These are phyloP conservation scores for Ichneumon xanthorius DNA, from an alignment of 2,888 invertebrate species.

Conservation along the genomic window DNA sequence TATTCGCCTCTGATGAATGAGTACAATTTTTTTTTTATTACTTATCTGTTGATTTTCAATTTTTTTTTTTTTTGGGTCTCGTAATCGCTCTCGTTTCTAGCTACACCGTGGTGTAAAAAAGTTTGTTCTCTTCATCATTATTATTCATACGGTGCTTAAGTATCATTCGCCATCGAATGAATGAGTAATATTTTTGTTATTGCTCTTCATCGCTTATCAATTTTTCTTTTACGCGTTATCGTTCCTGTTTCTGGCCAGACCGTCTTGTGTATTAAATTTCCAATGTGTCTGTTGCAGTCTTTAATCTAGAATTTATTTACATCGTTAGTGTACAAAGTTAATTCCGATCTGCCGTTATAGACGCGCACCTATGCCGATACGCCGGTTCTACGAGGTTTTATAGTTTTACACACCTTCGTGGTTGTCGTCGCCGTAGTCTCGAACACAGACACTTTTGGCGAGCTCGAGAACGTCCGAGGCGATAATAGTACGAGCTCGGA, in stretches of 20 bases:
- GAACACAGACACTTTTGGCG: constrained; percentile 21
- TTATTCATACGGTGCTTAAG: too few species aligned
- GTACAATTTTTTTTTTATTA: too few species aligned
- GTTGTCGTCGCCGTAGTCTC: constrained; percentile 28
- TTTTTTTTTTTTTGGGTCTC: too few species aligned
- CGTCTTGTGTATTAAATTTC: background rate
- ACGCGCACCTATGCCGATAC: constrained; percentile 22
- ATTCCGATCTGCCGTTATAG: constrained; percentile 24
- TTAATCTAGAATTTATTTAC: background rate
- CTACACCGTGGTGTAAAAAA: background rate
- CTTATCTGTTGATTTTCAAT: too few species aligned
- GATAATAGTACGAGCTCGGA: constrained; percentile 47
- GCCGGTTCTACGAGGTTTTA: background rate
- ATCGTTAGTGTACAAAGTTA: background rate
- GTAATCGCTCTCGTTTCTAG: too few species aligned
- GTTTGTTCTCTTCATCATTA: too few species aligned
- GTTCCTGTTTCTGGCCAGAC: background rate
- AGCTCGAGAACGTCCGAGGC: constrained; percentile 25
- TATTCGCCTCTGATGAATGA: too few species aligned
- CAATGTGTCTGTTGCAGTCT: background rate
- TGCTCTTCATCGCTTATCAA: too few species aligned
- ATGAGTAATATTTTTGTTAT: too few species aligned
- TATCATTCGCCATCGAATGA: too few species aligned
- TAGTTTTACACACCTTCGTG: background rate
- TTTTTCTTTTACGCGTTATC: background rate